Base-by-base conservation (phyloP, 2,113 vertebrate genomes). In the Gallinago media region DNA sequence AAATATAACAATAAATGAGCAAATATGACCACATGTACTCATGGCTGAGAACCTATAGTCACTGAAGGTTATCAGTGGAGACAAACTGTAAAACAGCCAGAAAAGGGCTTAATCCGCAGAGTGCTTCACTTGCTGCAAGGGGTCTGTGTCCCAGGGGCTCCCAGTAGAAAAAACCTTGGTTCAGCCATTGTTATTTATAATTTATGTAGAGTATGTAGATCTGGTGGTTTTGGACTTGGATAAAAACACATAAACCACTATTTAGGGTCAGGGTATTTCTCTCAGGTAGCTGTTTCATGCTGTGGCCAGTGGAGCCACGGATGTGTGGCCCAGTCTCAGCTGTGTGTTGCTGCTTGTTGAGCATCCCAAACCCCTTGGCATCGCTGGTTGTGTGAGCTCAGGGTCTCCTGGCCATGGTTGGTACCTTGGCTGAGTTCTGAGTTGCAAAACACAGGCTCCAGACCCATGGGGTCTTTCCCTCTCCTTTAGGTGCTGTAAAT, bases 1-100 rank as follows among this genome's bases (percentile, higher is more conserved):
- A 95, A 88, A 83, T 92, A 59, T 36, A 77, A 38, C 34, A 85
- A 20, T 67, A 88, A 89, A 70, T 59, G 81, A 73, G 44, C 66
- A 91, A 85, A 38, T 87, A 61, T 65, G 89, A 27, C 44, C 3
- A 22, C 16, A 12, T 15, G n/a, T 88, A 46, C 66, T 32, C 22
- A 7, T 25, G 13, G 40, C 40, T 66, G 54, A 88, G 62, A 27
- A 75, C 40, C 18, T 65, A 13, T 23, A 59, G 65, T 34, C 66
- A 11, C 27, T 83, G 89, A 87, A 92, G 81, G 71, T 91, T 85
- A 82, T 78, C 31, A 22, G 66, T 32, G 34, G 77, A 85, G 74
- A 12, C 31, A 80, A 34, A 67, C n/a, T 52, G 23, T 52, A 42
- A 66, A 89, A 71, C 6, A 66, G 18, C 29, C 68, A 62, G 55